These are phyloP conservation scores for Diplazon laetatorius DNA, from an alignment of 2,888 invertebrate genomes.

Conservation along the genomic window DNA sequence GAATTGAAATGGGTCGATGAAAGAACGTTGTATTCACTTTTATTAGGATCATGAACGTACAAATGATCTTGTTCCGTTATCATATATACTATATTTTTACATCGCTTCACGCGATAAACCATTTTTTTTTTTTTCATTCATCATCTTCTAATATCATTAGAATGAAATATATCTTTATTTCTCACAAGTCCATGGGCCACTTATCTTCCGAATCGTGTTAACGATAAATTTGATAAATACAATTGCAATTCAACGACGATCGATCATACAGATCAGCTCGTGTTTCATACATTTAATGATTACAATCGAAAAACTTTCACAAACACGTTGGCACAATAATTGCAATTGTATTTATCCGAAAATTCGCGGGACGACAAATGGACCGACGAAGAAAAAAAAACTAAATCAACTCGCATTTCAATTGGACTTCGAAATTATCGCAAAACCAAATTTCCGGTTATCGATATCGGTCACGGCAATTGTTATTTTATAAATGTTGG, in stretches of 20 bases:
- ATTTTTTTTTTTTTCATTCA: conserved; percentile 72
- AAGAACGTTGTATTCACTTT: conserved; percentile 64
- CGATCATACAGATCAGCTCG: too few species aligned
- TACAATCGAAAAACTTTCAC: too few species aligned
- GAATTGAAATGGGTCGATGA: background rate
- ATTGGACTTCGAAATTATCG: background rate
- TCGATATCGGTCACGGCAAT: background rate
- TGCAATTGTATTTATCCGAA: conserved; percentile 2
- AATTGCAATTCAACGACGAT: conserved; percentile 1
- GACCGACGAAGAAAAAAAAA: conserved; percentile 4
- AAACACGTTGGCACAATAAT: background rate
- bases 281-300: too few species aligned
- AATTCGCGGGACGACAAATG: background rate
- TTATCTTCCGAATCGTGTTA: too few species aligned
- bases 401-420: conserved; percentile 41
- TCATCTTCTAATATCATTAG: conserved; percentile 18
- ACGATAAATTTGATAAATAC: background rate
- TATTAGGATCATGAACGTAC: conserved; percentile 75
- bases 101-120: conserved; percentile 75
- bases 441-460: background rate
- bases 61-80: conserved; percentile 76
- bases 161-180: background rate
- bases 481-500: background rate
- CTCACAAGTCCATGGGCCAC: too few species aligned
- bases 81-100: conserved; percentile 72